Percentiles rank a stretch among this genome's conserved stretches.
phyloP scores from a whole-genome alignment of 1,140 invertebrate species.

The Drosophila subpulchrella region DNA sequence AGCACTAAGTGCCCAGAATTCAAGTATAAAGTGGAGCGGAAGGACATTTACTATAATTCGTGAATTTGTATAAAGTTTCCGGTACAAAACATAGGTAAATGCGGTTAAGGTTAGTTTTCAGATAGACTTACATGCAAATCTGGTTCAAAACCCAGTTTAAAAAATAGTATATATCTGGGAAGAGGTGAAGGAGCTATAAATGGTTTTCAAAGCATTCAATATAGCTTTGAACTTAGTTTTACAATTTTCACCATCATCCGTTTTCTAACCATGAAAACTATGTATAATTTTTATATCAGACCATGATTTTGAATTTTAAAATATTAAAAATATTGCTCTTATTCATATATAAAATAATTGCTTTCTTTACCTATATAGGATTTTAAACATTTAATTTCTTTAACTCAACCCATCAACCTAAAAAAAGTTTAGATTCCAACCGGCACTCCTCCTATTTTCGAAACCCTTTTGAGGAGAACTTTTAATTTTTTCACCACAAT shows the following conservation, averaged over 20 bases:
- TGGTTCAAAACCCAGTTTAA: not conserved
- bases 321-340: no score
- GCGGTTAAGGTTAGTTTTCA: not conserved
- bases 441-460: not conserved
- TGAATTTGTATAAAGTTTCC: conserved; percentile 17
- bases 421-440: conserved; percentile 5
- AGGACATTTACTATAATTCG: conserved; percentile 16
- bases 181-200: no score
- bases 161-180: no score
- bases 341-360: no score
- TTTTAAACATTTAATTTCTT: not conserved
- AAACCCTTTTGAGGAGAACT: conserved; percentile 17
- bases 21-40: conserved; percentile 9
- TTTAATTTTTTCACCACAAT: conserved; percentile 30
- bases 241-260: no score
- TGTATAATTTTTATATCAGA: no score
- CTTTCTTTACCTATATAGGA: no score
- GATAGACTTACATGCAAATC: not conserved
- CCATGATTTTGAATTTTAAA: no score
- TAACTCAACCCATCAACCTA: no score
- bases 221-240: no score
- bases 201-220: no score
- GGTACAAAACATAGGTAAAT: not conserved
- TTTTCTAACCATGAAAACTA: no score
- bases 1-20: conserved; percentile 11